Evolutionary conservation across 2,113 vertebrate genomes (phyloP), one percentile per base, ranked within the genome.

Genomic region (Cnemophilus loriae): DNA sequence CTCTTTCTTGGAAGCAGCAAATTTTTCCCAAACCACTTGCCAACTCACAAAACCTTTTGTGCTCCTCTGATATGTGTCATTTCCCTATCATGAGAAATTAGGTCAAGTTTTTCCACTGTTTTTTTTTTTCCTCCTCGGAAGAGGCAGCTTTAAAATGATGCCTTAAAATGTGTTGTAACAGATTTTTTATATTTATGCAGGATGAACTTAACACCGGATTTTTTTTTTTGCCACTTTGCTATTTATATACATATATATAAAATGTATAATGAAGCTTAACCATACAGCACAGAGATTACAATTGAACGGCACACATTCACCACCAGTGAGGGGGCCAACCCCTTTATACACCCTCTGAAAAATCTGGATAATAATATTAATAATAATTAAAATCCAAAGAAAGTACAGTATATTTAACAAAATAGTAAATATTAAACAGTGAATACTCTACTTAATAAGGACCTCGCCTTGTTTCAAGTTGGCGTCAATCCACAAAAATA

Each of bases 401-500:
- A 98, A 98, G 98, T 98, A 98, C 99, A 99, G 98, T 98, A 98
- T 99, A 99, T 98, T 98, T 98, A 99, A 99, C 98, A 98, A 99
- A 99, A 99, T 98, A 98, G 98, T 98, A 99, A 99, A 98, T 99
- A 99, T 98, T 98, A 98, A 99, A 99, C 98, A 99, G 98, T 98
- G 98, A 99, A 98, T 99, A 98, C 98, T 99, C 98, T 98, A 98
- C 98, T 98, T 98, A 98, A 98, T 98, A 98, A 98, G 98, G 98
- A 99, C 98, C 98, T 99, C 97, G 98, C 98, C 98, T 96, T 96
- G 97, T 95, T 98, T 99, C 98, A 99, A 99, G 98, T 98, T 97
- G 99, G 99, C 98, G 98, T 98, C 98, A 99, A 99, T 99, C 99
- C 99, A 99, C 98, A 99, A 99, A 99, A 99, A 99, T 99, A 99